These are phyloP conservation scores for Aphis gossypii DNA, from an alignment of 1,140 invertebrate species.

Conservation along the genomic window DNA sequence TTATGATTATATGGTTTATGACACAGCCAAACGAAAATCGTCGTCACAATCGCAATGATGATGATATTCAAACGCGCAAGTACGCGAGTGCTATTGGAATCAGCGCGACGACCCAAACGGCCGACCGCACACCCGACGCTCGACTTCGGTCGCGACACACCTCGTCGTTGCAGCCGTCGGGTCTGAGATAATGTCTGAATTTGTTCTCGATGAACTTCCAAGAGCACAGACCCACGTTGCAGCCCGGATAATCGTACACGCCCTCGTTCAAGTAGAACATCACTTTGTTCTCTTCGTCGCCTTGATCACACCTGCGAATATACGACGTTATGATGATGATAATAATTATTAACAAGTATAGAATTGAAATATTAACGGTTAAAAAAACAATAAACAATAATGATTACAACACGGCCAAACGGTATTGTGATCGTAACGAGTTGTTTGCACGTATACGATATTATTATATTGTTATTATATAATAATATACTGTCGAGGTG, in stretches of 20 bases:
- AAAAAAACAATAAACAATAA: not conserved
- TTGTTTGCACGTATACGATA: not conserved
- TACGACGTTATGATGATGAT: not conserved
- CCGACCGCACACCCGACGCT: not conserved
- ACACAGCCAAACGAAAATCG: constrained; percentile 1
- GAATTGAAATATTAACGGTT: not conserved
- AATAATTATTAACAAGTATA: no score
- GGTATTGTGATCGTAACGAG: not conserved
- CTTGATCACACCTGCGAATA: constrained; percentile 63
- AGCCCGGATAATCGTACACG: constrained; percentile 64
- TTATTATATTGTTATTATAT: no score
- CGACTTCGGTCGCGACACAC: constrained; percentile 17
- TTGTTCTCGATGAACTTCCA: constrained; percentile 66
- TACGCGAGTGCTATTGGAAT: not conserved
- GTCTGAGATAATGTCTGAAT: constrained; percentile 61
- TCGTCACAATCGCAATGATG: not conserved
- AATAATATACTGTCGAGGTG: no score
- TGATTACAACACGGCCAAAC: not conserved
- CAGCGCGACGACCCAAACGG: not conserved
- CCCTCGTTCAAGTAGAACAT: constrained; percentile 67
- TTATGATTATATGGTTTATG: not conserved
- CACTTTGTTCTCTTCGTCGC: constrained; percentile 64
- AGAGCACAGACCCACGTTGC: constrained; percentile 67
- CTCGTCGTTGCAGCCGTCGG: constrained; percentile 60
- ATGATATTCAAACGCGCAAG: not conserved